Evolutionary conservation across 2,888 invertebrate genomes (phyloP), one percentile per base, ranked within the genome.

Genomic region (Eurois occulta): DNA sequence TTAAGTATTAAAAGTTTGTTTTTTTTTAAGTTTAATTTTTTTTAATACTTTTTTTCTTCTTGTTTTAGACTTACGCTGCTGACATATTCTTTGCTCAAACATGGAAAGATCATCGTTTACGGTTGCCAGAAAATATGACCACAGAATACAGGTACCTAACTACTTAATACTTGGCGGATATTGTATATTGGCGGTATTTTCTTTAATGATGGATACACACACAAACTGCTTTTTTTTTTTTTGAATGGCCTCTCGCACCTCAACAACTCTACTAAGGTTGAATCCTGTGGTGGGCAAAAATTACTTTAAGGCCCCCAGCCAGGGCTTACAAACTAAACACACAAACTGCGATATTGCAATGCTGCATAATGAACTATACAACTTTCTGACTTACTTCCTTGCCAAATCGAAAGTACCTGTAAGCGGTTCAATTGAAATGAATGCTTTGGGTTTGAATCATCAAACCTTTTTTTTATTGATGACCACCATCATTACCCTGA

Each of bases 71-170:
- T 0, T 99, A 99, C 89, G 98, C 98, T 2, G 99, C 99, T 0
- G 99, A 99, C 91, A 98, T 99, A 92, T 99, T 99, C 95, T 99
- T 99, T 93, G 99, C 99, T 21, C 99, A 99, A 97, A 98, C 98
- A 5, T 99, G 99, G 99, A 98, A 98, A 93, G 99, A 99, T 93
- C 98, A 98, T 93, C 97, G 99, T 13, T 95, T 99, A 43, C 97
- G 98, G 77, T 95, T 99, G 82, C 99, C 99, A 0, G 99, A 99
- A 94, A 99, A 99, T 89, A 99, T 99, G 99, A 99, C 99, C 0
- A 98, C 98, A 4, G 99, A 99, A 93, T 99, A 99, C 95, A 98
- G 98, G 97, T 65, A 64, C 24, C 24, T 38, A 41, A n/a, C n/a
- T 41, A 41, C n/a, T 24, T 13, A 11, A 32, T 62, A 58, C 28